These are phyloP conservation scores for Scopus umbretta DNA, from an alignment of 2,113 vertebrate genomes.

Conservation along the genomic window DNA sequence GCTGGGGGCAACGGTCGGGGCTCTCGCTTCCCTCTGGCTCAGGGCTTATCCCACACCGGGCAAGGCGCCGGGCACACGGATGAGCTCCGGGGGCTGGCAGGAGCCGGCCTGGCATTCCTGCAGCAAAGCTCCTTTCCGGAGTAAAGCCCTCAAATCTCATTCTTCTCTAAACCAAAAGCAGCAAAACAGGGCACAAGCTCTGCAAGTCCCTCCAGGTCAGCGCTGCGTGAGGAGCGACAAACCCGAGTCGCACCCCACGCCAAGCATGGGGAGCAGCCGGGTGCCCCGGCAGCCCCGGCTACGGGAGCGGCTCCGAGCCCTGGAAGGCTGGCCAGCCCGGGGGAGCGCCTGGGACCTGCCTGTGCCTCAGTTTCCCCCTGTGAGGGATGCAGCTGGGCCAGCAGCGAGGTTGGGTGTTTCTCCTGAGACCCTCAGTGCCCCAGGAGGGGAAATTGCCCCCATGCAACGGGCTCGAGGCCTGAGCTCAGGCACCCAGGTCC, in stretches of 20 bases:
- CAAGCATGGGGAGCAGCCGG: background rate
- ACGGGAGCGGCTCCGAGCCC: background rate
- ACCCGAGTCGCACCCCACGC: fast-evolving
- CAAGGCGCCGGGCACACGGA: background rate
- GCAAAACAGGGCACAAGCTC: background rate
- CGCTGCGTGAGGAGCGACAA: fast-evolving
- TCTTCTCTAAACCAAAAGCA: background rate
- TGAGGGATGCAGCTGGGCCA: background rate
- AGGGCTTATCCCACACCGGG: background rate
- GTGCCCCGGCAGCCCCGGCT: background rate
- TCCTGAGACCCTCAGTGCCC: background rate
- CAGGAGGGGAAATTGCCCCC: background rate
- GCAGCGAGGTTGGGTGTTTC: background rate
- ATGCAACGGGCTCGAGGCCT: fast-evolving
- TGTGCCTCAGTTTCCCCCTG: background rate
- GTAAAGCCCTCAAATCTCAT: background rate
- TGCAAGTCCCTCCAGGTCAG: background rate
- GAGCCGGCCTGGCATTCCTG: background rate
- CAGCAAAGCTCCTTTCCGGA: conserved; percentile 12
- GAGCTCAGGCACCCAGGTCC: background rate
- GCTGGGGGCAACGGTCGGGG: background rate
- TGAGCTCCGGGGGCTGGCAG: background rate
- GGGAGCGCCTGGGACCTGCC: background rate
- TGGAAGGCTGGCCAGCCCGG: background rate
- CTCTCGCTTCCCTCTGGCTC: background rate